Conservation (phyloP, 1,140 invertebrate genomes). For the Drosophila parvula region DNA sequence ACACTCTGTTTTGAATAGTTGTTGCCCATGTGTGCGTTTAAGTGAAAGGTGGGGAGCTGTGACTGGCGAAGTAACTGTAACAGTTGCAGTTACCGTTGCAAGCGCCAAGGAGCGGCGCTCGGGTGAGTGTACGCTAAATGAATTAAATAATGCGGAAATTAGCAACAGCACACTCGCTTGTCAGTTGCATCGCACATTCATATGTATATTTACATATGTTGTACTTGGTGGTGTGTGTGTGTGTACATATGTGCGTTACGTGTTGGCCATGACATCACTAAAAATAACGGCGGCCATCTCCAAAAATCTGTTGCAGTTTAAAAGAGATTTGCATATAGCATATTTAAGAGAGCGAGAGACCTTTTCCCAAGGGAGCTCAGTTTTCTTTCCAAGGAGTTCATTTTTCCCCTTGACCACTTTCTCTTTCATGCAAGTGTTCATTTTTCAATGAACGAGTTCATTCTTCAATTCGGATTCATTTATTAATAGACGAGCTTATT, state of each 20-base stretch:
- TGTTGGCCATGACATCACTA: conserved; percentile 61
- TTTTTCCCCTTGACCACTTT: not conserved
- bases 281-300: conserved; percentile 17
- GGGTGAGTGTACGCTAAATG: conserved; percentile 29
- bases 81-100: conserved; percentile 28
- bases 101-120: conserved; percentile 27
- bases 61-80: conserved; percentile 19
- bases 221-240: not conserved
- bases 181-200: not conserved
- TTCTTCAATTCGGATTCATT: not conserved
- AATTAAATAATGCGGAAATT: conserved; percentile 21
- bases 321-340: not conserved
- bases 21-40: not conserved
- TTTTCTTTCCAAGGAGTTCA: not conserved
- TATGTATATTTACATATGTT: conserved; percentile 8
- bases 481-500: not conserved
- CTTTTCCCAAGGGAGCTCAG: not conserved
- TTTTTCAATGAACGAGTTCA: not conserved
- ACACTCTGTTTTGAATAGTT: conserved; percentile 24
- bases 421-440: not conserved
- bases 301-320: conserved; percentile 49
- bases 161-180: not conserved
- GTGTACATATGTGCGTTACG: conserved; percentile 31
- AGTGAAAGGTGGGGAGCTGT: conserved; percentile 10
- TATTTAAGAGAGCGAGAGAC: not conserved